phyloP scores from a whole-genome alignment of 2,888 invertebrate genomes.

The Lamproptera curius region DNA sequence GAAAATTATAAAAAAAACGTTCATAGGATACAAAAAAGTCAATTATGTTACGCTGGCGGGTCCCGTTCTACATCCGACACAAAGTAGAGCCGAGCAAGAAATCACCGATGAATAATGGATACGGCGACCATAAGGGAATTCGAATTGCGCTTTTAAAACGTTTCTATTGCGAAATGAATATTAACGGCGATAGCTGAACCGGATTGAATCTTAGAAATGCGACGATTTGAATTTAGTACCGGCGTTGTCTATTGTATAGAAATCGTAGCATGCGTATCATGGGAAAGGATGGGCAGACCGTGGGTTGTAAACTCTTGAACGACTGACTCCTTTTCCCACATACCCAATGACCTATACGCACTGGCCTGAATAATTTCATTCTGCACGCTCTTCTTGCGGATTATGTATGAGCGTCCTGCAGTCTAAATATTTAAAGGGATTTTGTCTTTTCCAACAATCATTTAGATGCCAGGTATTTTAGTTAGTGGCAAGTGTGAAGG shows the following conservation, averaged over 20 bases:
- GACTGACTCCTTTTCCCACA: neutral
- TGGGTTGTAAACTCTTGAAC: no score
- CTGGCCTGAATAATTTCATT: neutral
- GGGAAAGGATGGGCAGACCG: neutral
- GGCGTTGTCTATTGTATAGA: constrained; percentile 8
- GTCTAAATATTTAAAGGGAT: no score
- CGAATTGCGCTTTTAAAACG: constrained; percentile 37
- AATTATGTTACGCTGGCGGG: constrained; percentile 51
- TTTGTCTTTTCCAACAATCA: no score
- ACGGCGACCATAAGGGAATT: constrained; percentile 31
- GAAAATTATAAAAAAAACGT: no score
- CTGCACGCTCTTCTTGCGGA: neutral
- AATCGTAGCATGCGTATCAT: constrained; percentile 6
- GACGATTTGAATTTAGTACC: constrained; percentile 25
- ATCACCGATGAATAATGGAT: constrained; percentile 52
- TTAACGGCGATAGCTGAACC: constrained; percentile 25
- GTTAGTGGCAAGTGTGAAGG: no score
- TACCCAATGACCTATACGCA: neutral
- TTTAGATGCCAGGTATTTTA: no score
- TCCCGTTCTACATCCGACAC: constrained; percentile 50
- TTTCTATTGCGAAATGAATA: constrained; percentile 31
- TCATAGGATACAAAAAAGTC: no score
- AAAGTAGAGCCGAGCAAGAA: constrained; percentile 38
- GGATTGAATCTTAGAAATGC: constrained; percentile 22
- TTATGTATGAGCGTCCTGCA: no score